Evolutionary conservation across 2,797 vertebrate genomes (phyloP).

Genomic region (Liasis olivaceus): DNA sequence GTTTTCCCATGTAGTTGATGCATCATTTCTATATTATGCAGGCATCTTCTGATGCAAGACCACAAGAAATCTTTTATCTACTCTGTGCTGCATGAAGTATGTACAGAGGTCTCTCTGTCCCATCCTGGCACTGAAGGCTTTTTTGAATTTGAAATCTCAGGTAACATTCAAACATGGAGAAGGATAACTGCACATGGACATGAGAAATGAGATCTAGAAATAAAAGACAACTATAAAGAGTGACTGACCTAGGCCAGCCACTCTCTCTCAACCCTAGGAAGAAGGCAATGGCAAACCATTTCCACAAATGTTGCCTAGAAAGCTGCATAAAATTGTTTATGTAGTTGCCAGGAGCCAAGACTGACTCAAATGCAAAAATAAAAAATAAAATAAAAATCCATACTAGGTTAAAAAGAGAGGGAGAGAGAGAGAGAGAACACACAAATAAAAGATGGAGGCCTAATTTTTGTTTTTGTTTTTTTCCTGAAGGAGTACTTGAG

Average conservation of each 20-base stretch:
- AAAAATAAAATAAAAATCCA: too few relatives aligned
- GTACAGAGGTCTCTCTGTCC: too few relatives aligned
- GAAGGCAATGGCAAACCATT: not conserved
- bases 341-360: too few relatives aligned
- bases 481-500: not conserved
- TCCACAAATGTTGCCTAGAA: not conserved
- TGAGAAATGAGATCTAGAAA: not conserved
- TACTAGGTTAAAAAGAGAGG: too few relatives aligned
- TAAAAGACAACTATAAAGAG: not conserved
- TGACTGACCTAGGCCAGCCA: not conserved
- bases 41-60: not conserved
- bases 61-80: not conserved
- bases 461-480: not conserved
- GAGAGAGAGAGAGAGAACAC: too few relatives aligned
- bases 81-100: not conserved
- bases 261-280: not conserved
- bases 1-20: not conserved
- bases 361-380: not conserved
- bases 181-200: not conserved
- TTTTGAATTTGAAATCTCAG: not conserved
- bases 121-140: not conserved
- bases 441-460: not conserved
- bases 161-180: not conserved
- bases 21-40: not conserved
- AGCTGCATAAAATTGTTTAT: not conserved